Evolutionary conservation across 2,113 vertebrate genomes (phyloP), one percentile per base, ranked within the genome.

Genomic region (Chamaea fasciata): DNA sequence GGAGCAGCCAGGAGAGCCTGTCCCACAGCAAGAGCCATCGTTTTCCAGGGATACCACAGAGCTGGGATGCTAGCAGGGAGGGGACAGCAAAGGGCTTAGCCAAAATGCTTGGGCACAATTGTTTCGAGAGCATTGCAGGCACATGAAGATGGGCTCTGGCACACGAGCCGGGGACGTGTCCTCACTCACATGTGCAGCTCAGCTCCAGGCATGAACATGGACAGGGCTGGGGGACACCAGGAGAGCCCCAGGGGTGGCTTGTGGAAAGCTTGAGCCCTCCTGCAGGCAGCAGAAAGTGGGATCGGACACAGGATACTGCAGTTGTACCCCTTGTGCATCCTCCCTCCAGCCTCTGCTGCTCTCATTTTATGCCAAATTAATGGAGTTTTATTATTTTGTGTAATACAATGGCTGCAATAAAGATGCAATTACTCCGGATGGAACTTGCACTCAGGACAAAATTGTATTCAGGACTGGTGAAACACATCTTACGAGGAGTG

Each of bases 221-320:
- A 50, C 37, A 75, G 50, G 49, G 62, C 67, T 69, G 79, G 39
- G 11, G 59, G 35, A 31, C 71, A 73, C 33, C 50, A 9, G 56
- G 37, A 86, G 39, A 77, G 37, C 30, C 35, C 64, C 68, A 26
- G 1, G 24, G 16, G 27, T 13, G 73, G 26, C 4, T 24, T 80
- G 47, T n/a, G 80, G 82, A 19, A 69, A 27, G 63, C 31, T 15
- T 44, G 49, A 57, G 14, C 53, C 13, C 53, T 63, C 60, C 78
- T 35, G 47, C 1, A 6, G 59, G 68, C 80, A 84, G 60, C 1
- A 0, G 37, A 74, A 62, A 1, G 3, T 41, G 53, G 63, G 55
- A 39, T 21, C 64, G 3, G 5, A 5, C 39, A 2, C 0, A 0
- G 65, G 78, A 26, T 4, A 6, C 4, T 35, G 42, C 31, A 15